Base-by-base conservation (phyloP, 2,797 vertebrate species). In the Coranthus polyacanthus region DNA sequence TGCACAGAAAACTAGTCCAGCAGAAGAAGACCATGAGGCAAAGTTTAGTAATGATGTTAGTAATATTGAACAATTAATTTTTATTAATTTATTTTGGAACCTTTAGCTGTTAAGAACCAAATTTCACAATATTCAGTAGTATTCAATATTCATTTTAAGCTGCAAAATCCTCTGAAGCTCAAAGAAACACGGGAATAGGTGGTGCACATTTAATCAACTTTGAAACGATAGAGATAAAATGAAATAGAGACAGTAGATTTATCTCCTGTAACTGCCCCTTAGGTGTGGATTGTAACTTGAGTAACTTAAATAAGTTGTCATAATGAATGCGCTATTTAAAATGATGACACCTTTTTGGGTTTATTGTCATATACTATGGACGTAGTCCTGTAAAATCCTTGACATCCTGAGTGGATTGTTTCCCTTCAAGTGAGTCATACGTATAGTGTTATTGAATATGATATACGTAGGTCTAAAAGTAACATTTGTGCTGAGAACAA, bases 201-300 rank as follows among this genome's bases (percentile, higher is more conserved):
- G 42, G 4, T 51, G 22, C 32, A 67, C 50, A 72, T 64, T 57
- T 60, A 70, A 82, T 77, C 17, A 75, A 65, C 32, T 63, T 51
- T 43, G 6, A 72, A 72, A 37, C 22, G 15, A 18, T 56, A 26
- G 15, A 55, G 13, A 16, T 24, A 44, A 63, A 63, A 8, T 32
- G 13, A 34, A 43, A 68, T 26, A 29, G 12, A 46, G 13, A 45
- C 37, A 22, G 39, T 12, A 42, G 32, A 22, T 32, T 18, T 18
- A 42, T 43, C 7, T 26, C 21, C 12, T 24, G 22, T 6, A 37
- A 20, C 2, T 10, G 15, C 12, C 37, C 1, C 6, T 24, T n/a
- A 4, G 29, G 3, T 44, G 36, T 69, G 26, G 13, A 50, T 16
- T 29, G 17, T 22, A 16, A 42, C 8, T 24, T 37, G 24, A 13